Percentiles rank a stretch among this genome's conserved stretches.
phyloP scores from a whole-genome alignment of 2,113 vertebrate genomes.

The Thoracochromis brauschi region DNA sequence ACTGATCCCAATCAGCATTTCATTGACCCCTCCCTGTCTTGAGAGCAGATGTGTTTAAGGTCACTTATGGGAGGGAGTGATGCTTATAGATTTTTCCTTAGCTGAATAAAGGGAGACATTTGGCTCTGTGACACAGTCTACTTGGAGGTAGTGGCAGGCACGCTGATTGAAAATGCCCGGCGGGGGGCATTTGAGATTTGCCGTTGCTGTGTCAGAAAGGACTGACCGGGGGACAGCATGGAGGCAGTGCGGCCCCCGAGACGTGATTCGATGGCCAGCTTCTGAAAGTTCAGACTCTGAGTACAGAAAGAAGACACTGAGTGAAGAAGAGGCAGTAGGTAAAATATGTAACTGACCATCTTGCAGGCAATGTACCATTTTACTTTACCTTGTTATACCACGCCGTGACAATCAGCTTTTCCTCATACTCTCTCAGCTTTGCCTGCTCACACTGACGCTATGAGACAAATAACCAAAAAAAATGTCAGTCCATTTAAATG shows the following conservation, averaged over 20 bases:
- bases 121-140: conserved; percentile 54
- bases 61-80: conserved; percentile 65
- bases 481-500: not conserved
- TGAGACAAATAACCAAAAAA: not conserved
- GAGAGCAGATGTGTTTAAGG: conserved; percentile 64
- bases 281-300: conserved; percentile 91
- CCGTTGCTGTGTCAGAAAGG: conserved; percentile 90
- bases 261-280: conserved; percentile 86
- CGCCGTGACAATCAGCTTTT: conserved; percentile 92
- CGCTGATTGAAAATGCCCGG: conserved; percentile 74
- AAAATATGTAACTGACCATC: not conserved
- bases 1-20: not conserved
- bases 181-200: conserved; percentile 84
- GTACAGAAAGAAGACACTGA: not conserved
- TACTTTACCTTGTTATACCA: conserved; percentile 93
- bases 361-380: not conserved
- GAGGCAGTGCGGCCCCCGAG: conserved; percentile 69
- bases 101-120: not conserved
- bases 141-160: conserved; percentile 76
- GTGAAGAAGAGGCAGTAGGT: not conserved
- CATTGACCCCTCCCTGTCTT: not conserved
- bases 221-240: conserved; percentile 68
- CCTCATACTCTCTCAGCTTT: conserved; percentile 88
- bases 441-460: conserved; percentile 89
- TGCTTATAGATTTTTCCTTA: not conserved